Evolutionary conservation across 1,140 invertebrate genomes (phyloP).

Genomic region (Manduca sexta): DNA sequence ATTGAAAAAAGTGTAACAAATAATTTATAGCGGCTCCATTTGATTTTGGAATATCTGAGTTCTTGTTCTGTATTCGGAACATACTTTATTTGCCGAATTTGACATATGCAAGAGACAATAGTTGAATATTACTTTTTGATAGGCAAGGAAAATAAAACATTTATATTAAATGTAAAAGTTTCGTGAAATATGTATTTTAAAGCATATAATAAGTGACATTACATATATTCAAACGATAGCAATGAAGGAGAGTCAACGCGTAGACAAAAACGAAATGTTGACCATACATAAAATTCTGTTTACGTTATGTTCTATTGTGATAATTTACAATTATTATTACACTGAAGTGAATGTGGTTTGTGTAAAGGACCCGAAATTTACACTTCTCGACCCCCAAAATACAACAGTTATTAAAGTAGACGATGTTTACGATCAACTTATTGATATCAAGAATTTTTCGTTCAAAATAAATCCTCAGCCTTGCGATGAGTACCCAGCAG

Average conservation of each 20-base stretch:
- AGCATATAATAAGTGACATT: too few relatives aligned
- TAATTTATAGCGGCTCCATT: too few relatives aligned
- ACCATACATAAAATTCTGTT: constrained; percentile 23
- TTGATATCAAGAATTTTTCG: constrained; percentile 75
- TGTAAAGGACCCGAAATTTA: constrained; percentile 25
- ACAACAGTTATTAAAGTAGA: constrained; percentile 11
- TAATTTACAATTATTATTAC: constrained; percentile 21
- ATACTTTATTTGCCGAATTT: too few relatives aligned
- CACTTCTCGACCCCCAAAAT: constrained; percentile 23
- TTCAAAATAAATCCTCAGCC: constrained; percentile 74
- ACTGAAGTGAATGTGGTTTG: constrained; percentile 6
- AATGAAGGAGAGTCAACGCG: constrained; percentile 2
- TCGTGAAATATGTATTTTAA: too few relatives aligned
- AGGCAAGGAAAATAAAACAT: too few relatives aligned
- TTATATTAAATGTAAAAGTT: too few relatives aligned
- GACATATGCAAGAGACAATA: too few relatives aligned
- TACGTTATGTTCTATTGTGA: constrained; percentile 7
- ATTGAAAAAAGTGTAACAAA: too few relatives aligned
- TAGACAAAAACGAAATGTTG: constrained; percentile 21
- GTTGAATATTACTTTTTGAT: too few relatives aligned
- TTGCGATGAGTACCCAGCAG: constrained; percentile 60
- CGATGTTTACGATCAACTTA: constrained; percentile 47
- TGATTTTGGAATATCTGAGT: too few relatives aligned
- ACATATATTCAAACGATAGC: too few relatives aligned
- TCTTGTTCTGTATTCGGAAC: too few relatives aligned